Evolutionary conservation across 1,140 invertebrate species (phyloP).

Genomic region (Andrena cerasifolii): DNA sequence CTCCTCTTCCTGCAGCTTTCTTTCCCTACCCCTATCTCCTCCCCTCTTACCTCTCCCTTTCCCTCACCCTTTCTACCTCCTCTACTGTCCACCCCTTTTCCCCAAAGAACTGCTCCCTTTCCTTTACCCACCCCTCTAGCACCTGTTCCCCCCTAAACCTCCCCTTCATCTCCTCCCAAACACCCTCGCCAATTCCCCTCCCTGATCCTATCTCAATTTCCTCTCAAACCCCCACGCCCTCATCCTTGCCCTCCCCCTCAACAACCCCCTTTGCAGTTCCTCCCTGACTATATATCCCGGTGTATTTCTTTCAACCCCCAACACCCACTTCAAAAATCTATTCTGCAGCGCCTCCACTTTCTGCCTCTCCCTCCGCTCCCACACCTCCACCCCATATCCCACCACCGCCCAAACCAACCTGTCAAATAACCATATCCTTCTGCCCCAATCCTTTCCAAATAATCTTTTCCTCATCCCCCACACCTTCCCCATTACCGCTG

Average conservation of each 20-base stretch:
- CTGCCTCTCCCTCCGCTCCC: neutral
- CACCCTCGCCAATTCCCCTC: neutral
- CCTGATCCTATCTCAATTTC: neutral
- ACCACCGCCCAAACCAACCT: neutral
- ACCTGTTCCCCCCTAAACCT: too few relatives aligned
- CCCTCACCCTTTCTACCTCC: neutral
- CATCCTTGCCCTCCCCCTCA: constrained; percentile 13
- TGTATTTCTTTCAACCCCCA: neutral
- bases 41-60: too few relatives aligned
- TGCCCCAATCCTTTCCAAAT: neutral
- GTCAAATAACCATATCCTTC: neutral
- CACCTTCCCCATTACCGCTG: neutral
- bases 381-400: neutral
- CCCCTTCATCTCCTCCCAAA: neutral
- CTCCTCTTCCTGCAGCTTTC: neutral
- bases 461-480: neutral
- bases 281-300: constrained; percentile 41
- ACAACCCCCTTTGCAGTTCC: constrained; percentile 19
- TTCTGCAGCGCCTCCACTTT: neutral
- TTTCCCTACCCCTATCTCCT: neutral
- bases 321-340: neutral
- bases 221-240: constrained; percentile 9
- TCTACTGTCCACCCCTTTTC: too few relatives aligned
- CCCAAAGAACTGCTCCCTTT: neutral
- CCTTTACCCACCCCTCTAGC: neutral